Base-by-base conservation (phyloP, 2,113 vertebrate species). In the Hippotragus niger region DNA sequence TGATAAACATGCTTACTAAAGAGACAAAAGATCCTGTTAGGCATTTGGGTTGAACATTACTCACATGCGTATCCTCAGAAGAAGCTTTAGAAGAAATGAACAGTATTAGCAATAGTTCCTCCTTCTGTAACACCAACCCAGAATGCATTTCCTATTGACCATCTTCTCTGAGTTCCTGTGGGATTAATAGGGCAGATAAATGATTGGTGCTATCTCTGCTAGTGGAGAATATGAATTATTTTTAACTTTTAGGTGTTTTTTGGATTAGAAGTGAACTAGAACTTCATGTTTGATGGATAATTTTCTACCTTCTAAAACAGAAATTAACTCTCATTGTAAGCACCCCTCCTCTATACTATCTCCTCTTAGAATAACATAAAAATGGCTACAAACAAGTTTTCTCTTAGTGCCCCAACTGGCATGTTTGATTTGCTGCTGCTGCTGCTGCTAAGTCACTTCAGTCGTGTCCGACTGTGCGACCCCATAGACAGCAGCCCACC, bases 111-210 rank as follows among this genome's bases (percentile, higher is more conserved):
- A 91, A 36, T 7, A 86, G 6, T 45, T 85, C 58, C 67, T 89
- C 60, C 17, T 67, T 93, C 76, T 95, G 53, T 19, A 95, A 78
- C 19, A 29, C 80, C 58, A 93, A 53, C 27, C 43, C 85, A 82
- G 67, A 92, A 14, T 60, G 52, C 58, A 55, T 95, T 88, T 88
- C 57, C 95, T 78, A 90, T 88, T 96, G 62, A 76, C 74, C 93
- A 90, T 57, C 89, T 95, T 84, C 76, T 93, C 52, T 85, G 87
- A 53, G 53, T 55, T 80, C 15, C 91, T 50, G 25, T 82, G 50
- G 45, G 71, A 95, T 93, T 95, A 64, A 88, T 94, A 97, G 90
- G 60, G 31, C 76, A 88, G 71, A 23, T 53, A 74, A 88, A 23
- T 52, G 40, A 45, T 40, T 95, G 52, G 13, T 81, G 53, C 71